Conservation (phyloP, 2,113 vertebrate genomes). For the Cygnus atratus region DNA sequence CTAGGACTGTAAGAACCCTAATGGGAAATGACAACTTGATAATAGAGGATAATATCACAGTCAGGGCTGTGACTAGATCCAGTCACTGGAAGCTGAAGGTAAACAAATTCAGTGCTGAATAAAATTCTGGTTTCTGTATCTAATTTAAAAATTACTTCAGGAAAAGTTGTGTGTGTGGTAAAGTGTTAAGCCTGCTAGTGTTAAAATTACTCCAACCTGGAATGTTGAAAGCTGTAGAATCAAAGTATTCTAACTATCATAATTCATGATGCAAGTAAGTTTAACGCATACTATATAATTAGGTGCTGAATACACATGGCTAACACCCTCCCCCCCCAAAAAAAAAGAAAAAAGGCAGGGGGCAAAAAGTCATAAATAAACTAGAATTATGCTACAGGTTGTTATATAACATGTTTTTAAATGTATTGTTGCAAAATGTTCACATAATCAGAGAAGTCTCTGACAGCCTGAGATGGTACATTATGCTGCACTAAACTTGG, state of each 20-base stretch:
- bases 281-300: neutral
- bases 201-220: neutral
- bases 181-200: neutral
- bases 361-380: neutral
- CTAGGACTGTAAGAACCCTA: neutral
- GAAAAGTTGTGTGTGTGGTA: neutral
- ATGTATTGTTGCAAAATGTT: neutral
- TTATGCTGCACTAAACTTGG: neutral
- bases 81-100: neutral
- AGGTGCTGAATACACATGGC: neutral
- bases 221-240: neutral
- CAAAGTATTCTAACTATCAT: neutral
- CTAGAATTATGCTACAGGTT: neutral
- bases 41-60: neutral
- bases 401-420: neutral
- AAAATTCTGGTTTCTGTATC: neutral
- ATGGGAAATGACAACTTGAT: neutral
- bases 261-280: neutral
- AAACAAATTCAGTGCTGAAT: neutral
- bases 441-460: neutral
- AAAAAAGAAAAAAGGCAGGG: neutral
- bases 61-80: neutral
- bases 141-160: neutral
- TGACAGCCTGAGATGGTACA: rapidly evolving
- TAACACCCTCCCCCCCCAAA: neutral